Percentiles rank a stretch among this genome's conserved stretches.
phyloP scores from a whole-genome alignment of 2,797 vertebrate species.

The Darevskia nairensis region DNA sequence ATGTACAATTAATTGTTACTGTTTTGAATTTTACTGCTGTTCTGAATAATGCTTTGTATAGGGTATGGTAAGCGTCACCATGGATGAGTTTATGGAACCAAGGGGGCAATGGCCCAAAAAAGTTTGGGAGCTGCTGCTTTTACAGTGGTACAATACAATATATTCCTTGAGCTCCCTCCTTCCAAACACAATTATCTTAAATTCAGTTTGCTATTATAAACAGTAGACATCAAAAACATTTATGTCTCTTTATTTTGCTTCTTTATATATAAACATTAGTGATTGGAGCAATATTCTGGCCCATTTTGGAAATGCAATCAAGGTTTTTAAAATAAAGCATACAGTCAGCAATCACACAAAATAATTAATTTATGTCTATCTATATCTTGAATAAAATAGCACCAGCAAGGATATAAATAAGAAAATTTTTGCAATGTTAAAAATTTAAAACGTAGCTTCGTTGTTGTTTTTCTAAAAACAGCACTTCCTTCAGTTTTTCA shows the following conservation, averaged over 20 bases:
- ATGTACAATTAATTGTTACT: no score
- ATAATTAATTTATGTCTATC: neutral
- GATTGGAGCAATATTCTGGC: neutral
- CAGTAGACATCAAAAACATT: neutral
- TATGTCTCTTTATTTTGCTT: neutral
- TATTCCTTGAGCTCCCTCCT: no score
- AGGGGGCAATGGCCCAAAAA: no score
- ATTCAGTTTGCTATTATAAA: constrained; percentile 13
- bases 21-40: no score
- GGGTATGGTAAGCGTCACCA: no score
- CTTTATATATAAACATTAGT: neutral
- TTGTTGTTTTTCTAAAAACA: neutral
- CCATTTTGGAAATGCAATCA: constrained; percentile 8
- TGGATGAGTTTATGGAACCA: no score
- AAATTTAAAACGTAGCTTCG: neutral
- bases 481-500: neutral
- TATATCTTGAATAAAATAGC: constrained; percentile 50
- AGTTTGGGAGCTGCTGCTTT: no score
- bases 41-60: no score
- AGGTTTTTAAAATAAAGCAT: neutral
- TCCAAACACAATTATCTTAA: neutral
- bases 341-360: neutral
- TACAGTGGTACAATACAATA: no score
- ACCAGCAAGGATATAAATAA: constrained; percentile 40
- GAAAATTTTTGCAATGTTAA: neutral